These are phyloP conservation scores for Nothoprocta perdicaria DNA, from an alignment of 2,113 vertebrate species.

Conservation along the genomic window DNA sequence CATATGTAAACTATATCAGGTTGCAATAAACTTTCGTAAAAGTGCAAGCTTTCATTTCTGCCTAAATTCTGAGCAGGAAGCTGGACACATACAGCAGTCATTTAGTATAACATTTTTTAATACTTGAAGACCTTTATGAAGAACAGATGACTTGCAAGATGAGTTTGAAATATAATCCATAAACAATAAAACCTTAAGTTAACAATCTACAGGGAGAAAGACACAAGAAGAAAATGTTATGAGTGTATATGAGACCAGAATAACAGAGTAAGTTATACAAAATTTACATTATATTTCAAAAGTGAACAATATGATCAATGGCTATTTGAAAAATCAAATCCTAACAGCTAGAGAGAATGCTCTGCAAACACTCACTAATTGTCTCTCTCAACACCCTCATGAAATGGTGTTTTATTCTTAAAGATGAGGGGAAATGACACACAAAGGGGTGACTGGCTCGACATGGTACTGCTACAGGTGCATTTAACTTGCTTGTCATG, in stretches of 20 bases:
- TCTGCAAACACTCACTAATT: background rate
- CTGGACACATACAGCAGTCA: background rate
- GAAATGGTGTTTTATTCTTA: background rate
- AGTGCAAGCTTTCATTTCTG: background rate
- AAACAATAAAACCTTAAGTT: background rate
- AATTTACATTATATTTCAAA: background rate
- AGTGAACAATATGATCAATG: background rate
- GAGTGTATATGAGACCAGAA: background rate
- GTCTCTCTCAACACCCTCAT: background rate
- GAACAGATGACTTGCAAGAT: background rate
- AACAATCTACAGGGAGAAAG: background rate
- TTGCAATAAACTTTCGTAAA: background rate
- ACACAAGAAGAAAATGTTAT: background rate
- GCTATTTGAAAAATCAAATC: background rate
- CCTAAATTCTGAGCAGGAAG: background rate
- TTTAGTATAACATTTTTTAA: background rate
- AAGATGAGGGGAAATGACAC: background rate
- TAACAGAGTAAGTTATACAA: rapidly evolving
- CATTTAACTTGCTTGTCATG: background rate
- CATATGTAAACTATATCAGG: background rate
- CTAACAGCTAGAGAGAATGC: background rate
- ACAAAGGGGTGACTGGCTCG: background rate
- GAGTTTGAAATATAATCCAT: background rate
- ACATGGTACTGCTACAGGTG: background rate
- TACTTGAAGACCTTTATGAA: background rate